Evolutionary conservation across 2,113 vertebrate species (phyloP).

Genomic region (Lepus timidus): DNA sequence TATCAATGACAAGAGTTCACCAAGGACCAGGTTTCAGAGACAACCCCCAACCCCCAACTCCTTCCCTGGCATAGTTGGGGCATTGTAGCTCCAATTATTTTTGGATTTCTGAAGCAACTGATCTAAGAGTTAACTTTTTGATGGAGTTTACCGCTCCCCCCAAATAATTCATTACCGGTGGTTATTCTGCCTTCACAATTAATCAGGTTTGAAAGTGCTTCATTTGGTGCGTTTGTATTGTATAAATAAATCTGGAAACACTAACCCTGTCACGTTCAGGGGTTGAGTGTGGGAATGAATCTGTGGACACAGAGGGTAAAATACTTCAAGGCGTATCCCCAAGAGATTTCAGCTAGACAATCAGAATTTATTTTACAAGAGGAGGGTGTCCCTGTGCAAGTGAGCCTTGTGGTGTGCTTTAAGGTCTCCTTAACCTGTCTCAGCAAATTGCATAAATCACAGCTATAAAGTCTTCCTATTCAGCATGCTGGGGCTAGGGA

Average conservation of each 20-base stretch:
- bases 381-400: conserved; percentile 87
- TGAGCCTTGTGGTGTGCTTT: conserved; percentile 88
- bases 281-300: conserved; percentile 91
- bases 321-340: conserved; percentile 91
- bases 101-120: conserved; percentile 81
- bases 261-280: conserved; percentile 89
- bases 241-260: conserved; percentile 91
- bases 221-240: conserved; percentile 86
- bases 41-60: conserved; percentile 46
- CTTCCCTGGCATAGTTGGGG: conserved; percentile 57
- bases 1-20: conserved; percentile 10
- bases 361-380: conserved; percentile 93
- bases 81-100: conserved; percentile 72
- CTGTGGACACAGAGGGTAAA: conserved; percentile 88
- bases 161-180: conserved; percentile 91
- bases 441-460: conserved; percentile 96
- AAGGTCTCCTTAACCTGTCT: conserved; percentile 93
- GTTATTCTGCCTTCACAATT: conserved; percentile 89
- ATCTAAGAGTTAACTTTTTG: conserved; percentile 91
- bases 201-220: conserved; percentile 90
- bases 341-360: conserved; percentile 91
- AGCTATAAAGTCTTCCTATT: conserved; percentile 93
- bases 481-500: conserved; percentile 87
- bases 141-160: conserved; percentile 84
- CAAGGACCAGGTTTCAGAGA: neutral